These are phyloP conservation scores for Rhinophrynus dorsalis DNA, from an alignment of 2,797 vertebrate genomes.

Conservation along the genomic window DNA sequence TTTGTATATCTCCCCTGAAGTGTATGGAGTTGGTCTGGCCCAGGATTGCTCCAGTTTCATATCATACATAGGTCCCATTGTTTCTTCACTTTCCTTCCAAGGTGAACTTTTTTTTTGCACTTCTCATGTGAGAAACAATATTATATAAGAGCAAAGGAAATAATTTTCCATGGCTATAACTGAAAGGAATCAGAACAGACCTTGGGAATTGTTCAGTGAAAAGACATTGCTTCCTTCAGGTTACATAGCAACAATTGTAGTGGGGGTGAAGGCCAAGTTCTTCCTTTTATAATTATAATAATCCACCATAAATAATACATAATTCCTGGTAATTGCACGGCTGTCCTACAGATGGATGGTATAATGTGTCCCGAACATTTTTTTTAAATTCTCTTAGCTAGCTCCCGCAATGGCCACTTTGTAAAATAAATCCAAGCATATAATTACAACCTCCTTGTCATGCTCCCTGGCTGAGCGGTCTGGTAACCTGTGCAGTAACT, in stretches of 20 bases:
- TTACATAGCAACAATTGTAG: slow-evolving; percentile 49
- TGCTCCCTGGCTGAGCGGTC: slow-evolving; percentile 35
- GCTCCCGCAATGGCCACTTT: slow-evolving; percentile 65
- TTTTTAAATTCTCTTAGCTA: slow-evolving; percentile 57
- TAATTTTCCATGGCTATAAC: slow-evolving; percentile 8
- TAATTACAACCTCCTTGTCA: slow-evolving; percentile 36
- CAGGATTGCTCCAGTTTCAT: no score
- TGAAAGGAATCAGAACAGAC: not conserved
- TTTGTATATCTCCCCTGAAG: no score
- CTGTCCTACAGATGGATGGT: slow-evolving; percentile 75
- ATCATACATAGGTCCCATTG: no score
- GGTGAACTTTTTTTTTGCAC: not conserved
- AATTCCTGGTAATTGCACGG: slow-evolving; percentile 72
- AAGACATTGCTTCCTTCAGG: slow-evolving; percentile 66
- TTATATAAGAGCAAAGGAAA: slow-evolving; percentile 16
- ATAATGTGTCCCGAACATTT: slow-evolving; percentile 60
- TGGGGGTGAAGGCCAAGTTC: slow-evolving; percentile 59
- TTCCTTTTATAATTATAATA: slow-evolving; percentile 70
- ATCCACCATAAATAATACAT: slow-evolving; percentile 77
- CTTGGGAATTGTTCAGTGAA: slow-evolving; percentile 51
- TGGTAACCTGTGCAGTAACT: slow-evolving; percentile 58
- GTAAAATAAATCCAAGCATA: slow-evolving; percentile 66
- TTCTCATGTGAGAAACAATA: not conserved
- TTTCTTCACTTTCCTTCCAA: no score
- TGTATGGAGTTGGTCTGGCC: no score